These are phyloP conservation scores for Harpalus rufipes DNA, from an alignment of 2,888 invertebrate genomes.

Conservation along the genomic window DNA sequence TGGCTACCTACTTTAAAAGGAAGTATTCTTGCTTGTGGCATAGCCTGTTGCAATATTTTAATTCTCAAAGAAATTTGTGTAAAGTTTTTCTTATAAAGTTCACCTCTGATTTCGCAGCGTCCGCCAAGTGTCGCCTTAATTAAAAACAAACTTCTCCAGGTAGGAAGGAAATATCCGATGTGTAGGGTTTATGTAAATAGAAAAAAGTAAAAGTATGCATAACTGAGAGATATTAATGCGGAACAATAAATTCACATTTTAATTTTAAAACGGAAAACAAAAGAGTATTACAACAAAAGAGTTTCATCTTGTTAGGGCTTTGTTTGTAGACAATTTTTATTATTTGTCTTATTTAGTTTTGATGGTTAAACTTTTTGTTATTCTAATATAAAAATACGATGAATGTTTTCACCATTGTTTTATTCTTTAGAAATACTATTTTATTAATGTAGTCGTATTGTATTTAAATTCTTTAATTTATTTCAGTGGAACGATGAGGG, in stretches of 20 bases:
- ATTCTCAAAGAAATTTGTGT: conserved; percentile 27
- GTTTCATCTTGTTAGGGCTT: conserved; percentile 39
- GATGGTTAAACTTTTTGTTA: conserved; percentile 16
- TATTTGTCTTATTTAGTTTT: conserved; percentile 45
- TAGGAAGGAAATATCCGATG: conserved; percentile 31
- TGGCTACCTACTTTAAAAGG: background rate
- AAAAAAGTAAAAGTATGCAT: conserved; percentile 47
- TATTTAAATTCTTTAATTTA: no score
- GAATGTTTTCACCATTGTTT: background rate
- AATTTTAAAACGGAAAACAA: conserved; percentile 48
- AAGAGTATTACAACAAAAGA: conserved; percentile 40
- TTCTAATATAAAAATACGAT: conserved; percentile 5
- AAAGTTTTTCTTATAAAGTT: conserved; percentile 29
- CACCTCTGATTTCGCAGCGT: conserved; percentile 36
- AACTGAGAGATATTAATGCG: conserved; percentile 43
- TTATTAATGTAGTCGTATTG: background rate
- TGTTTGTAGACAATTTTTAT: conserved; percentile 28
- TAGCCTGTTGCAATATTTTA: conserved; percentile 42
- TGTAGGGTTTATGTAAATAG: conserved; percentile 40
- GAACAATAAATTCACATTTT: conserved; percentile 43
- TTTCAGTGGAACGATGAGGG: no score
- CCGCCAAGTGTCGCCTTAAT: conserved; percentile 19
- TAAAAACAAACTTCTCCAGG: conserved; percentile 48
- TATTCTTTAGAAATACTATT: background rate
- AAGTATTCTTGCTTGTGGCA: conserved; percentile 10